Base-by-base conservation (phyloP, 2,888 invertebrate genomes). In the Nemoura dubitans region DNA sequence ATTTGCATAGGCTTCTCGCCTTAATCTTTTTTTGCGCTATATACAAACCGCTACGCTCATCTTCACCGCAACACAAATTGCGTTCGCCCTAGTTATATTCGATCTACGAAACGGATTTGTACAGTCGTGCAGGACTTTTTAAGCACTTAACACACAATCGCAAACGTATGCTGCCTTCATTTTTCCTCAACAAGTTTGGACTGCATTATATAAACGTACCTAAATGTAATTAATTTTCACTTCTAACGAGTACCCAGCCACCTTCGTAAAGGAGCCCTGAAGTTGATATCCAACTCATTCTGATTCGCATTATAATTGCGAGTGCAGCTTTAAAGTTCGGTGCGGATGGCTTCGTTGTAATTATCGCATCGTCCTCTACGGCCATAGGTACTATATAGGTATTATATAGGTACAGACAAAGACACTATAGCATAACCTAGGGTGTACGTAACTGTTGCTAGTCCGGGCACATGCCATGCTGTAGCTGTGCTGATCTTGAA, bases 71-170 rank as follows among this genome's bases (percentile, higher is more conserved):
- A n/a, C n/a, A n/a, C n/a, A n/a, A n/a, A n/a, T n/a, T n/a, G n/a
- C n/a, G n/a, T n/a, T n/a, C n/a, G n/a, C n/a, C n/a, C n/a, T n/a
- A n/a, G 10, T 6, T 36, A 36, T 36, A n/a, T n/a, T 25, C 29
- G 28, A 28, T 83, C 83, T n/a, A 83, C n/a, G 42, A 83, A 36
- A 42, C 26, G 42, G 27, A 21, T 59, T 21, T 59, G n/a, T n/a
- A 2, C 59, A 59, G 59, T 14, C 59, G 21, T 59, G 59, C 59
- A n/a, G n/a, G n/a, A n/a, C n/a, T n/a, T 16, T 59, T 7, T 7
- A 59, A 59, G 3, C 59, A 59, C 6, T 59, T 59, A 59, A 59
- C 59, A 59, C n/a, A n/a, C n/a, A n/a, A n/a, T n/a, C n/a, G n/a
- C n/a, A n/a, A n/a, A n/a, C n/a, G n/a, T n/a, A n/a, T n/a, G n/a